A percentile compares a stretch with the other conserved stretches of the same genome.
Conservation (phyloP, 2,888 invertebrate genomes). For the Eilema caniola region DNA sequence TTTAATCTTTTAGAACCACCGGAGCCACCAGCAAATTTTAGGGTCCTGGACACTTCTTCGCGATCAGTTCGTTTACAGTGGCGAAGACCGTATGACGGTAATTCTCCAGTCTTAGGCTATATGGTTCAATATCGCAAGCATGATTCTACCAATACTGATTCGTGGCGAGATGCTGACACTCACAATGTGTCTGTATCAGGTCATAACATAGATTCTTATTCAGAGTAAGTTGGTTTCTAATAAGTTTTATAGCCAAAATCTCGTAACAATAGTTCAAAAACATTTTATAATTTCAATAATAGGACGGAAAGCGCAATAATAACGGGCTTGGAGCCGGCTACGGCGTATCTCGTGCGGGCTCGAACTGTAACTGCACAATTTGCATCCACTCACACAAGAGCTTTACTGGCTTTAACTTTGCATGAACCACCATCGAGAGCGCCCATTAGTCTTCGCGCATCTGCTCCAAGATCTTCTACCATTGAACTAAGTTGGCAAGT, state of each 20-base stretch:
- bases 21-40: constrained; percentile 90
- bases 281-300: constrained; percentile 7
- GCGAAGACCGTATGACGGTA: constrained; percentile 92
- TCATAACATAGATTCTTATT: constrained; percentile 67
- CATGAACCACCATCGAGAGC: constrained; percentile 81
- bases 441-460: constrained; percentile 74
- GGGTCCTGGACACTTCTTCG: constrained; percentile 89
- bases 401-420: constrained; percentile 76
- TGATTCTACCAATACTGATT: constrained; percentile 81
- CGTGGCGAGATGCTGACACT: constrained; percentile 87
- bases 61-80: constrained; percentile 89
- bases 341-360: constrained; percentile 79
- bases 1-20: constrained; percentile 88
- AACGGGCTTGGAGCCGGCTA: constrained; percentile 80
- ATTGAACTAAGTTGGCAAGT: constrained; percentile 83
- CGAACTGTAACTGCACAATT: constrained; percentile 81
- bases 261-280: neutral
- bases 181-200: constrained; percentile 86
- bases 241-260: neutral
- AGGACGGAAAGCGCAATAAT: constrained; percentile 79
- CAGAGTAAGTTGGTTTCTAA: constrained; percentile 68
- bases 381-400: constrained; percentile 79
- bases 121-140: constrained; percentile 90
- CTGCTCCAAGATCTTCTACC: constrained; percentile 74
- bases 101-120: constrained; percentile 93